Percentiles rank a stretch among this genome's conserved stretches.
Evolutionary conservation across 2,113 vertebrate genomes (phyloP).

Genomic region (Tachycineta bicolor): DNA sequence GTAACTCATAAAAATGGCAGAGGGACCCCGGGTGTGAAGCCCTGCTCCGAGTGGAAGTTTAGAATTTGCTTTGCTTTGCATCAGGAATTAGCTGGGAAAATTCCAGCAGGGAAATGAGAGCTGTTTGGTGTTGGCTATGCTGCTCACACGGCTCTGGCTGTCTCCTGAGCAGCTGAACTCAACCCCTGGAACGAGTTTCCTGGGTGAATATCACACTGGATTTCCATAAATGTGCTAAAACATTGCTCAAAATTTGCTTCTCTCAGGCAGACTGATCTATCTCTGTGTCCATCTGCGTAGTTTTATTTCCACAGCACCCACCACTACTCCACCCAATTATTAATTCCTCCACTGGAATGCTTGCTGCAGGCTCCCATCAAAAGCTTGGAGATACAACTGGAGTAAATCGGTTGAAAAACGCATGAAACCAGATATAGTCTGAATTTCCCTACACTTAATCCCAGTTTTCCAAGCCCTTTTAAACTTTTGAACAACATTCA

Average conservation of each 20-base stretch:
- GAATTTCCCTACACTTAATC: neutral
- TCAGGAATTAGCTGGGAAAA: neutral
- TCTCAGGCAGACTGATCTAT: neutral
- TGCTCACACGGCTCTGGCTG: neutral
- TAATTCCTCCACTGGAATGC: neutral
- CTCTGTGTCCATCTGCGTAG: neutral
- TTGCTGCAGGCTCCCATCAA: neutral
- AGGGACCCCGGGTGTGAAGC: neutral
- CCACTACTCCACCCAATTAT: neutral
- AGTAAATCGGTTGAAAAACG: neutral
- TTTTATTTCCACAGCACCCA: neutral
- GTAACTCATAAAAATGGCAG: neutral
- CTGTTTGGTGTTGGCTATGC: neutral
- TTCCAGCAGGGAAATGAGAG: neutral
- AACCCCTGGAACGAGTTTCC: constrained; percentile 17
- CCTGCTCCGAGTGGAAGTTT: neutral
- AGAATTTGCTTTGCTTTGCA: neutral
- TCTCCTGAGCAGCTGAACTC: constrained; percentile 8
- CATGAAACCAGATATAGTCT: neutral
- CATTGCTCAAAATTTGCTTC: neutral
- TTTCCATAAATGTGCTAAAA: constrained; percentile 34
- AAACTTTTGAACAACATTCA: neutral
- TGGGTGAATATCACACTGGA: constrained; percentile 19
- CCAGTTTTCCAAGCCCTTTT: neutral
- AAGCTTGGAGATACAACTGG: neutral